A percentile compares a stretch with the other conserved stretches of the same genome.
phyloP scores from a whole-genome alignment of 1,140 invertebrate species.

The Eciton burchellii region DNA sequence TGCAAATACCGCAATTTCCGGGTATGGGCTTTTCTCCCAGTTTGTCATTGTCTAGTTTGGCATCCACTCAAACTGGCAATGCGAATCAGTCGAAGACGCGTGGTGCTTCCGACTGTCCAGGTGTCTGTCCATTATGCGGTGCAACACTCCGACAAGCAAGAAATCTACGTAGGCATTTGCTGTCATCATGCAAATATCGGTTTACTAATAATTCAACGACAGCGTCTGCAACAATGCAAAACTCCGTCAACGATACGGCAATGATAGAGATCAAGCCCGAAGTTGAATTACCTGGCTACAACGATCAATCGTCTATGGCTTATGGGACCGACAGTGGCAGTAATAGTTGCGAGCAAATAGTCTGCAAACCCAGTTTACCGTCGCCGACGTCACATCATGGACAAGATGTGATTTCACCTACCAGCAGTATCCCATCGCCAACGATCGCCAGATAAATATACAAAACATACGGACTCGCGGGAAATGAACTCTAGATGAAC shows the following conservation, averaged over 20 bases:
- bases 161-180: slow-evolving; percentile 86
- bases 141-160: slow-evolving; percentile 87
- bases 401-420: slow-evolving; percentile 76
- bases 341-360: slow-evolving; percentile 82
- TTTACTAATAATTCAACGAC: slow-evolving; percentile 74
- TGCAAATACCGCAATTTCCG: slow-evolving; percentile 83
- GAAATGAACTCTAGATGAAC: background rate
- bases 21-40: slow-evolving; percentile 70
- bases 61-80: slow-evolving; percentile 51
- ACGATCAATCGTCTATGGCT: slow-evolving; percentile 67
- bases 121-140: slow-evolving; percentile 87
- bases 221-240: slow-evolving; percentile 50
- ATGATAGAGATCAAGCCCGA: slow-evolving; percentile 82
- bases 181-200: slow-evolving; percentile 84
- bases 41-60: slow-evolving; percentile 53
- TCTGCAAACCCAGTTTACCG: slow-evolving; percentile 82
- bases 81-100: slow-evolving; percentile 81
- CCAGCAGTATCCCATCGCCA: slow-evolving; percentile 79
- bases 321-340: slow-evolving; percentile 79
- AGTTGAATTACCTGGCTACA: slow-evolving; percentile 77
- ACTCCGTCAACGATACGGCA: slow-evolving; percentile 71
- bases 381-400: slow-evolving; percentile 78
- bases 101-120: slow-evolving; percentile 88
- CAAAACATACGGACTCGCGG: slow-evolving; percentile 7
- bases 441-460: slow-evolving; percentile 82